Base-by-base conservation (phyloP, 2,113 vertebrate genomes). In the Leptobrachium leishanense region DNA sequence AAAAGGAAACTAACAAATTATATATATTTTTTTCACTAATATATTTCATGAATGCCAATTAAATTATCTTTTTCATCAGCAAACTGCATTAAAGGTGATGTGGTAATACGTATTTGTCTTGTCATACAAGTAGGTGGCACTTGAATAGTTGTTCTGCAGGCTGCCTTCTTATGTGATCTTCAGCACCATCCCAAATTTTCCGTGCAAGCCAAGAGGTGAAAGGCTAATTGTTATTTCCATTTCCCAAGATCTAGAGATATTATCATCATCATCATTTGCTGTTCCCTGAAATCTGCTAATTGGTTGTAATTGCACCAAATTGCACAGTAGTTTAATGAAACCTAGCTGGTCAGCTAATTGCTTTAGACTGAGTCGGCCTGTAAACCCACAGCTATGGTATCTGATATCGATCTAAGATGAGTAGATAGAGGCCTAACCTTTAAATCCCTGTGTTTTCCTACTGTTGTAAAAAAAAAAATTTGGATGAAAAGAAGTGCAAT, bases 211-310 rank as follows among this genome's bases (percentile, higher is more conserved):
- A 46, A 65, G 59, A 68, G 76, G 78, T 73, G 53, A 79, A 79
- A 79, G 70, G 77, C 70, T 65, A 73, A 79, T 79, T 66, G 77
- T 79, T 81, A 81, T 81, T 81, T 81, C 78, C 72, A 50, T 67
- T 50, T 53, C 50, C 57, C 71, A 53, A 46, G 31, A 50, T 62
- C 57, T 63, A 42, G 62, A 20, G 63, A 68, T 68, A 68, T 68
- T 53, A 81, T 81, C 64, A 74, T 64, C 43, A 64, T 74, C 53
- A 80, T 81, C 72, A 74, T 81, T 68, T 59, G 71, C 78, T 67
- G n/a, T 57, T 74, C 66, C 72, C 53, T 68, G 72, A 81, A 81
- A 81, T 81, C 78, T 81, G 71, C 72, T 81, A 81, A 81, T 81
- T 81, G 72, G 64, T 20, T 81, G 64, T 74, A 72, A 81, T 81